These are phyloP conservation scores for Cartodere bifasciata DNA, from an alignment of 2,888 invertebrate species.

Conservation along the genomic window DNA sequence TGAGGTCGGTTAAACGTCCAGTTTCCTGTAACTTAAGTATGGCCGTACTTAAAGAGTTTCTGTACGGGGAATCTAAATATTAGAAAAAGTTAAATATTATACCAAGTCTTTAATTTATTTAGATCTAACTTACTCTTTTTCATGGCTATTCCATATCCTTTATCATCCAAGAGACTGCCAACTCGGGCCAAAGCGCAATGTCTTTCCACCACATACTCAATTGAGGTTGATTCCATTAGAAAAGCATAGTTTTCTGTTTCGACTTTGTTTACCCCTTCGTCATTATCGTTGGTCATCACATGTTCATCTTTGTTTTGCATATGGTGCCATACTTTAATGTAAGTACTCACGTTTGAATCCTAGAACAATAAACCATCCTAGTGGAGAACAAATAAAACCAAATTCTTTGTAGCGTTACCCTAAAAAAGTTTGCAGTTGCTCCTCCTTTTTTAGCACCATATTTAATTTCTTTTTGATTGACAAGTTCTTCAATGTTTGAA, in stretches of 20 bases:
- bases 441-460: constrained; percentile 82
- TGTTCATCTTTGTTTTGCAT: constrained; percentile 56
- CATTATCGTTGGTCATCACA: constrained; percentile 45
- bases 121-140: constrained; percentile 47
- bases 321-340: constrained; percentile 68
- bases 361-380: constrained; percentile 29
- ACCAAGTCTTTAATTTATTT: background rate
- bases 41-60: constrained; percentile 66
- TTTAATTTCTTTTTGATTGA: constrained; percentile 64
- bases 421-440: constrained; percentile 80
- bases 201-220: constrained; percentile 71
- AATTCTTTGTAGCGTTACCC: constrained; percentile 40
- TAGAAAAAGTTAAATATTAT: constrained; percentile 1
- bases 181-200: constrained; percentile 63
- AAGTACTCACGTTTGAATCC: constrained; percentile 67
- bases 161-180: constrained; percentile 63
- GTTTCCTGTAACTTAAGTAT: constrained; percentile 76
- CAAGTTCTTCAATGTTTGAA: constrained; percentile 71
- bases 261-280: constrained; percentile 48
- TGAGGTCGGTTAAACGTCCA: constrained; percentile 62
- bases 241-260: constrained; percentile 55
- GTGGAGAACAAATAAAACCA: background rate
- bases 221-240: constrained; percentile 81
- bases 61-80: constrained; percentile 54
- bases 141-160: constrained; percentile 81